phyloP scores from a whole-genome alignment of 2,888 invertebrate genomes.

The Diachrysia chrysitis region DNA sequence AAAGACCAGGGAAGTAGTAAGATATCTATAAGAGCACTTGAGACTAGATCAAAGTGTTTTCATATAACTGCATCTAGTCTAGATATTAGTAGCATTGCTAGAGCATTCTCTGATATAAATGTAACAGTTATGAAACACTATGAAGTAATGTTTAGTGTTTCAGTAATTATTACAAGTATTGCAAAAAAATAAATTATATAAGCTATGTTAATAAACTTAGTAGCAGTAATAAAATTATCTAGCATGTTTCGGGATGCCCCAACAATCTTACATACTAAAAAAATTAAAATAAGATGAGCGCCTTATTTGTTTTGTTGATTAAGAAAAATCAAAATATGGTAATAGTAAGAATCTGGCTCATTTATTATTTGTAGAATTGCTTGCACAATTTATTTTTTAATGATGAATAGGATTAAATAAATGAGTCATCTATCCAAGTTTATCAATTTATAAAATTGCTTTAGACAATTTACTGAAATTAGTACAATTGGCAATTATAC shows the following conservation, averaged over 20 bases:
- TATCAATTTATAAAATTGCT: background rate
- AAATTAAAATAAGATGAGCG: no score
- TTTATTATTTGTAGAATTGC: no score
- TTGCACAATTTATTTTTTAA: no score
- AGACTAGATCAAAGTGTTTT: background rate
- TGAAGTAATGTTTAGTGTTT: conserved; percentile 15
- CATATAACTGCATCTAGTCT: background rate
- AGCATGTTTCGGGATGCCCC: no score
- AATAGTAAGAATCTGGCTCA: no score
- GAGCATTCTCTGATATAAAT: conserved; percentile 10
- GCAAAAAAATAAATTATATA: conserved; percentile 29
- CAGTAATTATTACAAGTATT: conserved; percentile 16
- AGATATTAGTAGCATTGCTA: background rate
- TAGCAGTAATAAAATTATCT: background rate
- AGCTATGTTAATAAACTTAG: conserved; percentile 1
- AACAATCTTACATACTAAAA: no score
- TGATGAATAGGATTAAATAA: no score
- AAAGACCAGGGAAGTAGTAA: background rate
- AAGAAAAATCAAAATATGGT: no score
- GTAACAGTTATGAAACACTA: conserved; percentile 37
- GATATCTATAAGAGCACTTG: no score
- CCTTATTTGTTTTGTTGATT: no score
- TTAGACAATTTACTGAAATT: background rate
- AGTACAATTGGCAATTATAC: conserved; percentile 4
- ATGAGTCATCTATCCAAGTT: background rate